Evolutionary conservation across 2,888 invertebrate genomes (phyloP), one percentile per base, ranked within the genome.

Genomic region (Andrena trimmerana): DNA sequence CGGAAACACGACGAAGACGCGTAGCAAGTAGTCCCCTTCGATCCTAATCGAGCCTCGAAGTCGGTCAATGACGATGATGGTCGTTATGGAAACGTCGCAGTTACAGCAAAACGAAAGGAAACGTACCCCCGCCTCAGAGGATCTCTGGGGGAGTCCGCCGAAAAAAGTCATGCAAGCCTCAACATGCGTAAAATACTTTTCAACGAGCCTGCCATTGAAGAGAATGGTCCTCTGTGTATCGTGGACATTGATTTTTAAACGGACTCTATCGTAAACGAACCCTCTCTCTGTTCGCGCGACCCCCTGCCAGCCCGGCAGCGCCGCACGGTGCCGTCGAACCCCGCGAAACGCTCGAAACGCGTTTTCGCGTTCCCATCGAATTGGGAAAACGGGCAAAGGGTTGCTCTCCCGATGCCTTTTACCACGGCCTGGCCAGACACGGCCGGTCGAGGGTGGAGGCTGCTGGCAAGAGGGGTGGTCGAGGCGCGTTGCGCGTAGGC

Each of bases 311-410:
- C 69, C 65, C 62, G 54, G 59, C 59, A 57, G 27, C 54, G 24
- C 27, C 10, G 24, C 24, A 4, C 70, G 33, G 42, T 72, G 66
- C 50, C 60, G 57, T 71, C 73, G 68, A 79, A 68, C 70, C 82
- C 75, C 74, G 84, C 78, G 86, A 78, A 86, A 83, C 78, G 86
- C 83, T 80, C 89, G 90, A 90, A 90, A 87, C 88, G 89, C 90
- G 88, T 76, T 80, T 85, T 83, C 85, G 89, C 88, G 88, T 88
- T 90, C 86, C 88, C 88, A 89, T 90, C 90, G 87, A 90, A 89
- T 88, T 86, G 86, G 90, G 89, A 91, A 88, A 90, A 86, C 88
- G 85, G 83, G 89, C 89, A 90, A 91, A 91, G 90, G 91, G 89
- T 90, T 89, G 90, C 84, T 86, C 86, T 71, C 76, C 48, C 77